Percentiles rank a stretch among this genome's conserved stretches.
Conservation (phyloP, 2,797 vertebrate genomes). For the Oryzias dopingdopingensis region DNA sequence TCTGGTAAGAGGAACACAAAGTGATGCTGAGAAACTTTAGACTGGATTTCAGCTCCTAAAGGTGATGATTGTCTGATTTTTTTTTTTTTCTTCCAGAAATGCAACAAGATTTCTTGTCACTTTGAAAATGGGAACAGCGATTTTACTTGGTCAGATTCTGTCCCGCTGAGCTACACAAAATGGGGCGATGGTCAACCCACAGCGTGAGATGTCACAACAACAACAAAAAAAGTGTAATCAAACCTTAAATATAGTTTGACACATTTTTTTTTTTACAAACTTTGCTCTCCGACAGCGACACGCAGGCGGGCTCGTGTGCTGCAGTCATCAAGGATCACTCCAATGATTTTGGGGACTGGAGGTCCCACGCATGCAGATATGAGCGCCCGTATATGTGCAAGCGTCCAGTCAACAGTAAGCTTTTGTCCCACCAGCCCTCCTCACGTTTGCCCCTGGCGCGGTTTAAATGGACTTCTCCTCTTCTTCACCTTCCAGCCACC, state of each 20-base stretch:
- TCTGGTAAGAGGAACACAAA: conserved; percentile 61
- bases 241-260: too few relatives aligned
- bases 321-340: conserved; percentile 64
- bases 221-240: too few relatives aligned
- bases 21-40: background rate
- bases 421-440: background rate
- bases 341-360: conserved; percentile 72
- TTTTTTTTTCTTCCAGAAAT: conserved; percentile 68
- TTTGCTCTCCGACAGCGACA: conserved; percentile 55
- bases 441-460: background rate
- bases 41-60: too few relatives aligned
- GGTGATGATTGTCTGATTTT: background rate
- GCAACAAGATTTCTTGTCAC: conserved; percentile 75
- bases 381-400: conserved; percentile 82
- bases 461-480: background rate
- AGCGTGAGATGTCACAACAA: conserved; percentile 51
- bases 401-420: conserved; percentile 76
- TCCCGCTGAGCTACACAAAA: conserved; percentile 10
- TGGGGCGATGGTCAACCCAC: conserved; percentile 65
- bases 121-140: conserved; percentile 55
- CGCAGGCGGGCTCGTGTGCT: conserved; percentile 63
- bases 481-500: conserved; percentile 59
- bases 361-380: conserved; percentile 65
- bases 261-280: background rate
- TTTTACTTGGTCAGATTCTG: conserved; percentile 74